A percentile compares a stretch with the other conserved stretches of the same genome.
phyloP scores from a whole-genome alignment of 2,797 vertebrate genomes.

The Galagoides demidoff region DNA sequence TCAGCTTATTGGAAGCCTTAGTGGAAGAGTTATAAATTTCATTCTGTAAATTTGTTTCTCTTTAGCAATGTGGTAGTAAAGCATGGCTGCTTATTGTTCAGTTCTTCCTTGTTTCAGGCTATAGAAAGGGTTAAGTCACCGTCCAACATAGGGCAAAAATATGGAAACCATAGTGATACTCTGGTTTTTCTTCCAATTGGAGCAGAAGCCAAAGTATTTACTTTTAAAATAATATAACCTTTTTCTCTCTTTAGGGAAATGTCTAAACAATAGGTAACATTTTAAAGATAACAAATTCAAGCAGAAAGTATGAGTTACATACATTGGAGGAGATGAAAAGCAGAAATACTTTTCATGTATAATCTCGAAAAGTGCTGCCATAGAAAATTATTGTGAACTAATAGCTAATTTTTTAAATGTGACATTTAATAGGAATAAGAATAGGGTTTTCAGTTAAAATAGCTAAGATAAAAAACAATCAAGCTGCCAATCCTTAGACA shows the following conservation, averaged over 20 bases:
- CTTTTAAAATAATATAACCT: conserved; percentile 54
- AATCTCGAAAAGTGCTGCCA: conserved; percentile 22
- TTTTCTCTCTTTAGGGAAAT: conserved; percentile 42
- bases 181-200: too few species aligned
- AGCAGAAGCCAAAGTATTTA: conserved; percentile 59
- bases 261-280: not conserved
- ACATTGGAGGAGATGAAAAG: not conserved
- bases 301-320: not conserved
- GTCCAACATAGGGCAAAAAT: conserved; percentile 25
- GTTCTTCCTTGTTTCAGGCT: conserved; percentile 50
- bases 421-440: conserved; percentile 65
- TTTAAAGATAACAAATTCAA: conserved; percentile 29
- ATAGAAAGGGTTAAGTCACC: conserved; percentile 54
- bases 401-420: conserved; percentile 65
- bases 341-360: conserved; percentile 1
- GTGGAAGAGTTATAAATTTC: conserved; percentile 62
- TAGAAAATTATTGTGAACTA: conserved; percentile 60
- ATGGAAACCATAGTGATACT: not conserved
- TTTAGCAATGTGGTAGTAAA: conserved; percentile 54
- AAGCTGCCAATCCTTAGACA: conserved; percentile 53
- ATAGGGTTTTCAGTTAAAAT: conserved; percentile 66
- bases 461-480: conserved; percentile 72
- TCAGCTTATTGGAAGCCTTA: conserved; percentile 24
- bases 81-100: not conserved
- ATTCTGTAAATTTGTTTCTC: conserved; percentile 53